phyloP scores from a whole-genome alignment of 2,113 vertebrate genomes.

The Ptilorrhoa leucosticta region DNA sequence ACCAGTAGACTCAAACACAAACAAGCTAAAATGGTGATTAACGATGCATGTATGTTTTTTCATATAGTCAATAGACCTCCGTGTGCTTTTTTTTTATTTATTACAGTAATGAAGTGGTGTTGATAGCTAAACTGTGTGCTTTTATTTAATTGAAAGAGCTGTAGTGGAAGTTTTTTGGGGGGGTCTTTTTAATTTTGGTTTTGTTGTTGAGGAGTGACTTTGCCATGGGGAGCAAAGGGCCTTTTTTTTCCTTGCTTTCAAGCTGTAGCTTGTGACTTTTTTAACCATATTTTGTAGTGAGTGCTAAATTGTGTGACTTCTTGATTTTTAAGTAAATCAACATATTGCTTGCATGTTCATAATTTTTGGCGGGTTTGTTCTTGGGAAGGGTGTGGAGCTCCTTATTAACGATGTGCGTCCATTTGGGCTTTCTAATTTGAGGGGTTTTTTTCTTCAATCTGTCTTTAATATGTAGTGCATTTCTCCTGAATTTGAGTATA shows the following conservation, averaged over 20 bases:
- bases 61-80: constrained; percentile 92
- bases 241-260: constrained; percentile 76
- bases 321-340: constrained; percentile 75
- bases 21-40: constrained; percentile 99
- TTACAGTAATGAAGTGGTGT: constrained; percentile 98
- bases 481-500: background rate
- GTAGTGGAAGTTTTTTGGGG: constrained; percentile 79
- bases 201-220: constrained; percentile 87
- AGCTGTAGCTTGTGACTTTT: constrained; percentile 87
- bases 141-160: constrained; percentile 88
- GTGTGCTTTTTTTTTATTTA: constrained; percentile 89
- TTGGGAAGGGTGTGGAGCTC: constrained; percentile 70
- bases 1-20: constrained; percentile 97
- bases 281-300: constrained; percentile 85
- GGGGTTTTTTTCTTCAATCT: background rate
- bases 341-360: constrained; percentile 82
- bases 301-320: constrained; percentile 85
- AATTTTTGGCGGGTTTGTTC: constrained; percentile 64
- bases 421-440: constrained; percentile 71
- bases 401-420: constrained; percentile 75
- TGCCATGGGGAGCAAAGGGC: constrained; percentile 84
- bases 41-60: constrained; percentile 98
- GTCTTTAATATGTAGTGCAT: constrained; percentile 21
- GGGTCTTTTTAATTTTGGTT: constrained; percentile 75
- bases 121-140: constrained; percentile 99